These are phyloP conservation scores for Agrotis puta DNA, from an alignment of 2,888 invertebrate species.

Conservation along the genomic window DNA sequence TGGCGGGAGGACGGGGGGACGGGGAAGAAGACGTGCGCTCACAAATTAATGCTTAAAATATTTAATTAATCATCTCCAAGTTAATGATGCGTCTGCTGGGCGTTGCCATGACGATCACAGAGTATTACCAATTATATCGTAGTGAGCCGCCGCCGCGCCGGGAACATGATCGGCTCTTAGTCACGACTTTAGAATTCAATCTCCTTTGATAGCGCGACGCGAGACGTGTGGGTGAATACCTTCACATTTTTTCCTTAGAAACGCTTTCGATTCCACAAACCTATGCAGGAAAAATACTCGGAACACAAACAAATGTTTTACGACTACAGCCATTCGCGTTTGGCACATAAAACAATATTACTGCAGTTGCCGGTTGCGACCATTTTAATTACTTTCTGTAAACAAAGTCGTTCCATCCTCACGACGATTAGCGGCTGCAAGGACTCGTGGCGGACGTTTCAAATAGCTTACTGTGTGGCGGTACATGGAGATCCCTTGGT, in stretches of 20 bases:
- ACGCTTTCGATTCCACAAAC: slow-evolving; percentile 34
- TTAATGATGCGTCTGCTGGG: slow-evolving; percentile 56
- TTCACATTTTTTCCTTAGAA: slow-evolving; percentile 38
- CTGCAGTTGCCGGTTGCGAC: slow-evolving; percentile 52
- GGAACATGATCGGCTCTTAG: slow-evolving; percentile 9
- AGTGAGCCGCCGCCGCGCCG: background rate
- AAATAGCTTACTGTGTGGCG: background rate
- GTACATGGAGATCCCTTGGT: background rate
- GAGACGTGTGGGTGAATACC: slow-evolving; percentile 11
- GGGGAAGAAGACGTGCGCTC: slow-evolving; percentile 35
- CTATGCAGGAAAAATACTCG: slow-evolving; percentile 42
- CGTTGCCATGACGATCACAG: slow-evolving; percentile 38
- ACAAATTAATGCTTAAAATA: slow-evolving; percentile 58
- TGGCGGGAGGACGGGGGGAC: background rate
- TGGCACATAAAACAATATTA: slow-evolving; percentile 52
- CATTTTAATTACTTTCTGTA: slow-evolving; percentile 57
- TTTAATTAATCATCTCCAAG: slow-evolving; percentile 60
- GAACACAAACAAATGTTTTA: slow-evolving; percentile 48
- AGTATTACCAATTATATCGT: slow-evolving; percentile 7
- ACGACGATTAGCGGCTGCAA: slow-evolving; percentile 14
- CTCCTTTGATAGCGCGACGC: slow-evolving; percentile 10
- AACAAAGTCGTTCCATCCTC: slow-evolving; percentile 52
- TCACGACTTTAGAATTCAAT: slow-evolving; percentile 36
- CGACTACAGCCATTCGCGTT: slow-evolving; percentile 48
- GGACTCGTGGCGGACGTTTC: background rate